These are phyloP conservation scores for Gorsachius magnificus DNA, from an alignment of 2,797 vertebrate species.

Conservation along the genomic window DNA sequence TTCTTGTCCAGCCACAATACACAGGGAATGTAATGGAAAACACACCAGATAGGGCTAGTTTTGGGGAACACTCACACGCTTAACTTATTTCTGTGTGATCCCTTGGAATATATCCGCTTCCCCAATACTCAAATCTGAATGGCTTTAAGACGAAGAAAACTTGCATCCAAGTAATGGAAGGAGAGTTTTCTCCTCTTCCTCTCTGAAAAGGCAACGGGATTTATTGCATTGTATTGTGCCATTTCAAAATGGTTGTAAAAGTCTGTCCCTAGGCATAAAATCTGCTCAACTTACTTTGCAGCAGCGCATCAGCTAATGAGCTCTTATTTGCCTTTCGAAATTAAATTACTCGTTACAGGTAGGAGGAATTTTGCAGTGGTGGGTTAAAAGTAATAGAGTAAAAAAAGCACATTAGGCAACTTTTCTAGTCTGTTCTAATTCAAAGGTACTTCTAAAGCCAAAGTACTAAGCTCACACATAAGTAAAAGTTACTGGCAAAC, in stretches of 20 bases:
- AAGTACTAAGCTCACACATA: conserved; percentile 18
- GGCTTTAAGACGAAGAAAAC: background rate
- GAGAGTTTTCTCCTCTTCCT: background rate
- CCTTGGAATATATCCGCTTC: background rate
- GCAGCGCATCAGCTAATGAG: conserved; percentile 40
- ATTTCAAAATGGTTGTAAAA: conserved; percentile 36
- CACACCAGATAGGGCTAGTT: background rate
- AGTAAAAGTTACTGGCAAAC: conserved; percentile 53
- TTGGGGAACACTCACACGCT: background rate
- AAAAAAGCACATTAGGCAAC: conserved; percentile 30
- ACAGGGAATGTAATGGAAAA: background rate
- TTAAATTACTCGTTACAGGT: conserved; percentile 42
- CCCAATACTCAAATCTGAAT: background rate
- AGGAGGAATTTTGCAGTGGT: conserved; percentile 30
- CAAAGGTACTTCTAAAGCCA: conserved; percentile 5
- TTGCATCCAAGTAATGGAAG: background rate
- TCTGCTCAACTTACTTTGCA: conserved; percentile 16
- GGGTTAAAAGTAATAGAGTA: conserved; percentile 26
- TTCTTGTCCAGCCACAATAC: background rate
- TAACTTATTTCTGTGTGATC: background rate
- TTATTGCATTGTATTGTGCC: background rate
- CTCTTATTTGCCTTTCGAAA: conserved; percentile 57
- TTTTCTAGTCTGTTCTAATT: conserved; percentile 30
- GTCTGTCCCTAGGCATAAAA: conserved; percentile 25
- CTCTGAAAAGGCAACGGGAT: background rate